A percentile compares a stretch with the other conserved stretches of the same genome.
These are phyloP conservation scores for Aleiodes leptofemur DNA, from an alignment of 2,888 invertebrate genomes.

Conservation along the genomic window DNA sequence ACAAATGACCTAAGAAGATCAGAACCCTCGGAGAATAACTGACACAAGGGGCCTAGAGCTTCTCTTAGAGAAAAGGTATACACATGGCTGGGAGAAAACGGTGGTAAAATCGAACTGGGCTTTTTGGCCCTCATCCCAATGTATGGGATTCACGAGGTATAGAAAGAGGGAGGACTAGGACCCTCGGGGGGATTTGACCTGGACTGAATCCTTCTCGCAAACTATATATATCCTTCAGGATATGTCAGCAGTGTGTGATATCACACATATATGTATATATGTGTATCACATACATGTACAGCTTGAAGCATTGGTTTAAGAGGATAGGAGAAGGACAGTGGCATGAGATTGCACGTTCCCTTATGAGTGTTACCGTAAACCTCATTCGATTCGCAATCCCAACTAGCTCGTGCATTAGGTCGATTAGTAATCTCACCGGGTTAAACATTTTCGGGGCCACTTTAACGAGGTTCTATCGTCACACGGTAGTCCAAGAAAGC, in stretches of 20 bases:
- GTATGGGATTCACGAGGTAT: conserved; percentile 51
- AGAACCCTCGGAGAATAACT: conserved; percentile 51
- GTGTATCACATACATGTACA: conserved; percentile 20
- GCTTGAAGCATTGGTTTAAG: background rate
- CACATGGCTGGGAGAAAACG: conserved; percentile 9
- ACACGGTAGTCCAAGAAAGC: too few relatives aligned
- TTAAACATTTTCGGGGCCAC: conserved; percentile 20
- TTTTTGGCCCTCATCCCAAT: conserved; percentile 58
- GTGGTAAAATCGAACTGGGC: conserved; percentile 62
- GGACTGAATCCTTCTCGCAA: conserved; percentile 64
- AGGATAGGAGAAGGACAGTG: conserved; percentile 2
- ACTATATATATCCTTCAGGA: conserved; percentile 63
- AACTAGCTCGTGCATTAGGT: conserved; percentile 35
- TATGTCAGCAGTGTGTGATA: conserved; percentile 54
- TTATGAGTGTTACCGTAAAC: conserved; percentile 33
- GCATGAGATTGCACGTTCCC: conserved; percentile 29
- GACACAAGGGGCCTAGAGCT: conserved; percentile 53
- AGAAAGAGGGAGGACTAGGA: conserved; percentile 57
- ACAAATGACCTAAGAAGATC: conserved; percentile 55
- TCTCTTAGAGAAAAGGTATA: conserved; percentile 60
- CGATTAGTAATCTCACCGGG: conserved; percentile 37
- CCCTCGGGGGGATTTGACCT: conserved; percentile 67
- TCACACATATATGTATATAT: conserved; percentile 29
- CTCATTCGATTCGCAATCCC: conserved; percentile 21
- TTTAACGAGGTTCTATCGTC: too few relatives aligned